Evolutionary conservation across 2,113 vertebrate genomes (phyloP).

Genomic region (Parus major): DNA sequence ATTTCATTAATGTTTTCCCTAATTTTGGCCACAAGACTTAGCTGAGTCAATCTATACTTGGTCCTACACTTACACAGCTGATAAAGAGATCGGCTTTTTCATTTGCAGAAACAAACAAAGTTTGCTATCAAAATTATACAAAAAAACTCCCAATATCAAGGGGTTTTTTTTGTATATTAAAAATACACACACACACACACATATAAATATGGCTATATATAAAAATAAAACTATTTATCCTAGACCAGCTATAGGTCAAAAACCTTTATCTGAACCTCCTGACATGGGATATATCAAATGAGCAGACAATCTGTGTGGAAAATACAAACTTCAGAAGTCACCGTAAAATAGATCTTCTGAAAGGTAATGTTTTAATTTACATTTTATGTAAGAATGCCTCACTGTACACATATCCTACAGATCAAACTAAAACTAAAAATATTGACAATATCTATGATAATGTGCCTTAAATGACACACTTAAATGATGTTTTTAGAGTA

Average conservation of each 20-base stretch:
- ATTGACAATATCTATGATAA: neutral
- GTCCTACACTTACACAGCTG: neutral
- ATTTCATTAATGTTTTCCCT: neutral
- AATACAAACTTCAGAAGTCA: neutral
- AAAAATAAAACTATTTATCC: neutral
- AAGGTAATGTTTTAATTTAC: neutral
- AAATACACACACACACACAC: neutral
- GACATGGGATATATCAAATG: neutral
- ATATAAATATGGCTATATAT: accelerated
- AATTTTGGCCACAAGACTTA: neutral
- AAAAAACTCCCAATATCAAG: neutral
- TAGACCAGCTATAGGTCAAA: neutral
- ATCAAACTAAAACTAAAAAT: neutral
- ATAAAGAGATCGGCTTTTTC: neutral
- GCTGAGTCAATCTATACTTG: neutral
- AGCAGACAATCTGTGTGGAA: neutral
- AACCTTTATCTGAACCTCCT: neutral
- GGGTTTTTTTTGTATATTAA: too few species aligned
- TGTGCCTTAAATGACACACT: neutral
- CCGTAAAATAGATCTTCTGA: neutral
- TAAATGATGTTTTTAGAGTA: neutral
- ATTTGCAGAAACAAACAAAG: neutral
- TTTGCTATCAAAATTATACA: neutral
- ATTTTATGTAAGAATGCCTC: neutral
- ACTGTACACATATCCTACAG: neutral